A percentile compares a stretch with the other conserved stretches of the same genome.
Conservation (phyloP, 2,888 invertebrate genomes). For the Eupithecia vulgata region DNA sequence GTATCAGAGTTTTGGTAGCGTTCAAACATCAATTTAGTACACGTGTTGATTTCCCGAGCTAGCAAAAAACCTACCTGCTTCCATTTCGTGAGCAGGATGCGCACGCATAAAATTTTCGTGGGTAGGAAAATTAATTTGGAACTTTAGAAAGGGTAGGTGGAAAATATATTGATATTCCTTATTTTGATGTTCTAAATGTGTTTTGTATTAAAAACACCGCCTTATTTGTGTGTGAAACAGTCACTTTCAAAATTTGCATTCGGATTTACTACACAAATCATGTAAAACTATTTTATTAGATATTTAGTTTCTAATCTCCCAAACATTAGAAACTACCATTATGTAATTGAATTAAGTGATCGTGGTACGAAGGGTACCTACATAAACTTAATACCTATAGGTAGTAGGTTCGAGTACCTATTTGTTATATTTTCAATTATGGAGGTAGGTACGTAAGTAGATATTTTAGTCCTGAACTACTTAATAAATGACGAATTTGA, state of each 20-base stretch:
- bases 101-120: conserved; percentile 26
- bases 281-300: no score
- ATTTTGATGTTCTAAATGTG: not conserved
- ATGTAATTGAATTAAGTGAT: no score
- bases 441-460: no score
- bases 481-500: not conserved
- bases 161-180: conserved; percentile 9
- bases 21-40: not conserved
- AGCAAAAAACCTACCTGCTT: not conserved
- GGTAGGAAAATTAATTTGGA: conserved; percentile 18
- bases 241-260: not conserved
- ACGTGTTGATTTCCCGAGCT: not conserved
- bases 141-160: conserved; percentile 24
- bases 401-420: no score
- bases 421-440: no score
- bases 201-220: not conserved
- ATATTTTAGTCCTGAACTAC: no score
- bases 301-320: no score
- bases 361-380: no score
- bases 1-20: not conserved
- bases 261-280: no score
- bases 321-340: no score
- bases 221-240: not conserved
- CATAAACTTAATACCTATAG: no score
- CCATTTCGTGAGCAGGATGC: conserved; percentile 2